Conservation (phyloP, 2,888 invertebrate species). For the Melipona beecheii region DNA sequence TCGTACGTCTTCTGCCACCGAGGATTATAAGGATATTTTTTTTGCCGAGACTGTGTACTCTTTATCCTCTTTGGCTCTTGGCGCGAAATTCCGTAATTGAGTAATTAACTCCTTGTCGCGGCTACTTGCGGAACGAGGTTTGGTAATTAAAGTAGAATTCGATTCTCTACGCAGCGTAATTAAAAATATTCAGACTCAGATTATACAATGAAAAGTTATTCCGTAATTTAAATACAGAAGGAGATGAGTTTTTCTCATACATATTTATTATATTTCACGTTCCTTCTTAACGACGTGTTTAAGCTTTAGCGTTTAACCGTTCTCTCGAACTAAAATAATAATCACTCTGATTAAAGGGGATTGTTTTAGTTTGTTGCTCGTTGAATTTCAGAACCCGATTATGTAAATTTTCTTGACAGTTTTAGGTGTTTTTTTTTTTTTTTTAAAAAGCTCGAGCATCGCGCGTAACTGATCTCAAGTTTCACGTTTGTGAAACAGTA, state of each 20-base stretch:
- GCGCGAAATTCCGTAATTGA: neutral
- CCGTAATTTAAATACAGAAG: conserved; percentile 2
- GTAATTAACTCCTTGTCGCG: neutral
- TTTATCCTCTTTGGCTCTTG: neutral
- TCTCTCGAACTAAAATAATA: neutral
- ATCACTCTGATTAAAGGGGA: neutral
- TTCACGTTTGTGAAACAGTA: too few relatives aligned
- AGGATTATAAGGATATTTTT: too few relatives aligned
- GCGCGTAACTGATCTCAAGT: neutral
- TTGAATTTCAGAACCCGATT: too few relatives aligned
- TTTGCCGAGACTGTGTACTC: too few relatives aligned
- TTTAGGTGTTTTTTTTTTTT: too few relatives aligned
- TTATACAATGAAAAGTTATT: neutral
- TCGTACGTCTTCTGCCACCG: neutral
- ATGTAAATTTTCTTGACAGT: too few relatives aligned
- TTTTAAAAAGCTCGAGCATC: neutral
- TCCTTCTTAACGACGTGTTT: neutral
- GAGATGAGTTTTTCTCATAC: conserved; percentile 8
- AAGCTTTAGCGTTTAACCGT: neutral
- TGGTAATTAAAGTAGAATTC: neutral
- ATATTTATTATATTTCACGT: conserved; percentile 16
- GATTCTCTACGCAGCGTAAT: neutral
- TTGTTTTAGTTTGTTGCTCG: too few relatives aligned
- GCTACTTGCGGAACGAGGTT: neutral
- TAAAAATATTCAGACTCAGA: conserved; percentile 12